Evolutionary conservation across 92 coral and sea anemone species (phyloP).

Genomic region (Actinostola sp.): DNA sequence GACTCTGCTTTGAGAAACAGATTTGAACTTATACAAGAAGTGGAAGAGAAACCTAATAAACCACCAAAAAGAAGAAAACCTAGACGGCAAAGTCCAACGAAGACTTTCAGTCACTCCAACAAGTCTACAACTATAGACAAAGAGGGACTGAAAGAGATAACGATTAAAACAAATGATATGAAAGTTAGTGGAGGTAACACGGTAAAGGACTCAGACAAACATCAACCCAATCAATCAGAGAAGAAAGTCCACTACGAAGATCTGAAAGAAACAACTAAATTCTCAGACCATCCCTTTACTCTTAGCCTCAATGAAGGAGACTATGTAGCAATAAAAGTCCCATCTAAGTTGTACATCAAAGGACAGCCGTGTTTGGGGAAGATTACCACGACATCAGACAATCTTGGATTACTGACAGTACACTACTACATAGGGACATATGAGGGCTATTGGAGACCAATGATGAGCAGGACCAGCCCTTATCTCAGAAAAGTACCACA

Average conservation of each 20-base stretch:
- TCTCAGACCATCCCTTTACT: not conserved
- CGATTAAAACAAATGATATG: conserved; percentile 51
- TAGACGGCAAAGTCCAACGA: conserved; percentile 34
- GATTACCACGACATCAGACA: conserved; percentile 67
- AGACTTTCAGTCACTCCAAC: not conserved
- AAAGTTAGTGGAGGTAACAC: not conserved
- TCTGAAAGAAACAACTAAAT: not conserved
- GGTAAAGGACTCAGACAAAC: conserved; percentile 20
- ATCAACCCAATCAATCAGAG: too few relatives aligned
- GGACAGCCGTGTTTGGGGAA: conserved; percentile 98
- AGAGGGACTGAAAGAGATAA: conserved; percentile 34
- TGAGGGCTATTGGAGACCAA: conserved; percentile 89
- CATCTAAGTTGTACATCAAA: conserved; percentile 84
- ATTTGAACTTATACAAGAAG: not conserved
- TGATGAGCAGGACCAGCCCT: conserved; percentile 98
- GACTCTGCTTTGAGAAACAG: conserved; percentile 5
- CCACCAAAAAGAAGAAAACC: conserved; percentile 29
- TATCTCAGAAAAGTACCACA: conserved; percentile 86
- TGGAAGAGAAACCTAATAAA: conserved; percentile 13
- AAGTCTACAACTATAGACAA: too few relatives aligned
- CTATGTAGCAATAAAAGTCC: conserved; percentile 90
- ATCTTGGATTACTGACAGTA: conserved; percentile 68
- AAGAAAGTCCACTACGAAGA: too few relatives aligned
- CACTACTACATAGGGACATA: conserved; percentile 92
- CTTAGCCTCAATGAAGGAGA: conserved; percentile 74